phyloP scores from a whole-genome alignment of 2,113 vertebrate genomes.

The Astatotilapia flaviijosephi region DNA sequence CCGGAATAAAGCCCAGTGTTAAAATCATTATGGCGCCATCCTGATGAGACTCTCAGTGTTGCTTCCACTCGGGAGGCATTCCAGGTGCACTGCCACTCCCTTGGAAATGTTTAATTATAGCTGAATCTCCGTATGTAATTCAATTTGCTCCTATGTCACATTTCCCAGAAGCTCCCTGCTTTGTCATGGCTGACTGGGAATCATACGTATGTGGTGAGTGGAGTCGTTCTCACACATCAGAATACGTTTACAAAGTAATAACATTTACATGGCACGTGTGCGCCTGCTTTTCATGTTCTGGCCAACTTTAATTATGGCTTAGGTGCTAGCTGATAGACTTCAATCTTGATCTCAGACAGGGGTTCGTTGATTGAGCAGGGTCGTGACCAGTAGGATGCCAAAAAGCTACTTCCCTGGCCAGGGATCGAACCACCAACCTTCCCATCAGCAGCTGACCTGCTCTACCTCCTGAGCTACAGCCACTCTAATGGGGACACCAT shows the following conservation, averaged over 20 bases:
- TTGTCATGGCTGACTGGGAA: slow-evolving; percentile 1
- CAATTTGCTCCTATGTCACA: slow-evolving; percentile 49
- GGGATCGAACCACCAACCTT: neutral
- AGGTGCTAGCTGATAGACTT: neutral
- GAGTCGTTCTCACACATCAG: neutral
- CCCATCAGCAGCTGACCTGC: neutral
- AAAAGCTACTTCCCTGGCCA: neutral
- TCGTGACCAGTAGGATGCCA: neutral
- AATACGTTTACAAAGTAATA: neutral
- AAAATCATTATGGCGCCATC: slow-evolving; percentile 66
- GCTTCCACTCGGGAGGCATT: slow-evolving; percentile 58
- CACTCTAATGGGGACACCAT: neutral
- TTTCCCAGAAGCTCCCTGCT: slow-evolving; percentile 55
- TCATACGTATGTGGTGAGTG: neutral
- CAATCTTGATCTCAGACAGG: neutral
- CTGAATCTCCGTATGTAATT: slow-evolving; percentile 51
- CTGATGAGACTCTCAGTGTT: slow-evolving; percentile 55
- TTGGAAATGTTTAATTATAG: slow-evolving; percentile 62
- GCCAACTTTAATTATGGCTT: neutral
- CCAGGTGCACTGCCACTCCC: slow-evolving; percentile 61
- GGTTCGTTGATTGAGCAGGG: rapidly evolving
- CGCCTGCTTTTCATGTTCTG: neutral
- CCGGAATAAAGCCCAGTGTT: slow-evolving; percentile 63
- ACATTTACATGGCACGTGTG: neutral
- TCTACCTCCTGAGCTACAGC: neutral